Evolutionary conservation across 2,888 invertebrate species (phyloP), one percentile per base, ranked within the genome.

Genomic region (Oxyscelio sp.): DNA sequence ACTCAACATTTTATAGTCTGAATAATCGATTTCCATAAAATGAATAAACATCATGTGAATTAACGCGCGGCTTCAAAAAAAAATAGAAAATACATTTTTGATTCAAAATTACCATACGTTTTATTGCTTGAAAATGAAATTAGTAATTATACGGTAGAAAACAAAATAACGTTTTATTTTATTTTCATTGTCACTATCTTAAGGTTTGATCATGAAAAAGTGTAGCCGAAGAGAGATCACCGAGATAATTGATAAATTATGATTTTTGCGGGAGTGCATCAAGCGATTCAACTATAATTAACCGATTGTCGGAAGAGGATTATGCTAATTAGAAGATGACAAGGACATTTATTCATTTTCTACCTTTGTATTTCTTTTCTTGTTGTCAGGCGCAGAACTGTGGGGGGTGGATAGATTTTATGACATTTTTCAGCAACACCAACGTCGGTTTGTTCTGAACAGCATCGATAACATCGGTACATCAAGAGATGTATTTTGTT

Each of bases 241-340:
- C 52, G 80, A 92, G 92, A 92, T 92, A 92, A 90, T 90, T 89
- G 89, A 86, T 90, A 90, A 92, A 91, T 92, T 92, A 92, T 92
- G 89, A 90, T 91, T 91, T 92, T 91, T 86, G 88, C 88, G 85
- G 86, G 77, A 86, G 73, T 81, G 78, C 83, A 85, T 77, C 83
- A 81, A 83, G 80, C 74, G 58, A 84, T 79, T 71, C 77, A 81
- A 83, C 83, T 89, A 88, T 91, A 90, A 92, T 88, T 91, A 91
- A 92, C 87, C 71, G 86, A 63, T 81, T 83, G 90, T 89, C 89
- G 90, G 91, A 90, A 90, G 87, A 87, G 83, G 75, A 78, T 81
- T 74, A 68, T 65, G 22, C 58, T 24, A 45, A 80, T 70, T 73
- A 43, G 50, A 56, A 19, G 50, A 73, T 66, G 75, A 63, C 43